Evolutionary conservation across 2,113 vertebrate species (phyloP).

Genomic region (Notarius lentiginosus): DNA sequence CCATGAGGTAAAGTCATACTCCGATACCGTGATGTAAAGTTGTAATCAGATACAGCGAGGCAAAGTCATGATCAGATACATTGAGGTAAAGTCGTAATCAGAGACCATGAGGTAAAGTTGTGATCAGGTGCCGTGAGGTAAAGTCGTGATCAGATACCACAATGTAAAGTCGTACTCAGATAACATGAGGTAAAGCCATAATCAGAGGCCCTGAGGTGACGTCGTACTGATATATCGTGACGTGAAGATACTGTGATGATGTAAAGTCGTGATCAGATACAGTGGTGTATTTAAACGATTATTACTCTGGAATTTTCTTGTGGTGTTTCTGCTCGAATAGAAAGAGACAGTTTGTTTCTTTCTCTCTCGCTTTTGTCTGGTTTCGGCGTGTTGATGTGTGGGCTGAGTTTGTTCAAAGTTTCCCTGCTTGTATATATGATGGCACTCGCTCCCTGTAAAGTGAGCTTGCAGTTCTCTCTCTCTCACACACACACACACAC

Average conservation of each 20-base stretch:
- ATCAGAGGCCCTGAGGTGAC: not conserved
- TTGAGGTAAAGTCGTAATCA: not conserved
- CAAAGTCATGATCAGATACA: not conserved
- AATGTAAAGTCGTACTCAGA: not conserved
- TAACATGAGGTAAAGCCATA: not conserved
- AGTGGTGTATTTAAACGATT: not conserved
- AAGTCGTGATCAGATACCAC: not conserved
- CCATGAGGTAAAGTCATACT: not conserved
- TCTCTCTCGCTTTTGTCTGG: not conserved
- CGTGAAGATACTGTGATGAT: not conserved
- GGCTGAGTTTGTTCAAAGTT: conserved; percentile 10
- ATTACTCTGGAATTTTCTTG: not conserved
- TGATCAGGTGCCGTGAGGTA: not conserved
- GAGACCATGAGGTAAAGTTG: not conserved
- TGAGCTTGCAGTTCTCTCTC: not conserved
- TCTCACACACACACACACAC: not conserved
- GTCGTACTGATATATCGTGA: not conserved
- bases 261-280: not conserved
- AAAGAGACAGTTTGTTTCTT: not conserved
- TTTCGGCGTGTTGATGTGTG: not conserved
- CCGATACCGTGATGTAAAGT: not conserved
- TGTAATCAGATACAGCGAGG: not conserved
- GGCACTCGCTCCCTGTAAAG: not conserved
- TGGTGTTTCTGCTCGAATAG: not conserved
- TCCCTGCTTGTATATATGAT: not conserved